A percentile compares a stretch with the other conserved stretches of the same genome.
These are phyloP conservation scores for Heliocidaris tuberculata DNA, from an alignment of 35 echinoderm and acorn worm genomes.

Conservation along the genomic window DNA sequence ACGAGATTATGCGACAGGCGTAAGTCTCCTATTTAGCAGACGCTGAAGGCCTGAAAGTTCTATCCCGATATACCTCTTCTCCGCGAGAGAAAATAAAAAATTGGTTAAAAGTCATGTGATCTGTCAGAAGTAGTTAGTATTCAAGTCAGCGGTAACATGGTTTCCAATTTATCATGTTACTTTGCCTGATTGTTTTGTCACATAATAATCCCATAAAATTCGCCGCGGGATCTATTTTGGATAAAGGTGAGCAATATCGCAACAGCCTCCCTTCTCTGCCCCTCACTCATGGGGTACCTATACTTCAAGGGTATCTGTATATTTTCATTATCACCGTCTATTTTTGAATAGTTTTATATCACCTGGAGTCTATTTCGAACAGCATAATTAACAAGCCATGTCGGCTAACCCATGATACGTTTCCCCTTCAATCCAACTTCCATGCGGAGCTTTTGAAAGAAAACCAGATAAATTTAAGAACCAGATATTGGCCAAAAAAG, in stretches of 20 bases:
- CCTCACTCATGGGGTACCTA: neutral
- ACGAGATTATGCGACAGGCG: constrained; percentile 39
- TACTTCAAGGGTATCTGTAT: neutral
- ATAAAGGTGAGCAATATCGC: neutral
- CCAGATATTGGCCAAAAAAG: neutral
- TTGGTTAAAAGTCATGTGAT: neutral
- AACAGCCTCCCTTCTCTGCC: neutral
- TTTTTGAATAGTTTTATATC: neutral
- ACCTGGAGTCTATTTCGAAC: neutral
- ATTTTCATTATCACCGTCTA: neutral
- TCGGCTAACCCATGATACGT: neutral
- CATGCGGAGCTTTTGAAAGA: neutral
- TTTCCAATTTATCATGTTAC: constrained; percentile 21
- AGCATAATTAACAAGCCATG: too few relatives aligned
- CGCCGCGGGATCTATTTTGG: neutral
- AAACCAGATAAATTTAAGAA: neutral
- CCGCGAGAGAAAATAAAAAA: constrained; percentile 2
- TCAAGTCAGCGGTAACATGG: constrained; percentile 3
- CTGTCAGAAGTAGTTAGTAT: neutral
- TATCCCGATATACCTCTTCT: neutral
- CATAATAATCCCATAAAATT: constrained; percentile 8
- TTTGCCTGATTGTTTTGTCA: constrained; percentile 13
- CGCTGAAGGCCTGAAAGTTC: constrained; percentile 4
- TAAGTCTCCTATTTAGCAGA: constrained; percentile 34
- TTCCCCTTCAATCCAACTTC: neutral